A percentile compares a stretch with the other conserved stretches of the same genome.
These are phyloP conservation scores for Gallinago solitaria DNA, from an alignment of 2,797 vertebrate species.

Conservation along the genomic window DNA sequence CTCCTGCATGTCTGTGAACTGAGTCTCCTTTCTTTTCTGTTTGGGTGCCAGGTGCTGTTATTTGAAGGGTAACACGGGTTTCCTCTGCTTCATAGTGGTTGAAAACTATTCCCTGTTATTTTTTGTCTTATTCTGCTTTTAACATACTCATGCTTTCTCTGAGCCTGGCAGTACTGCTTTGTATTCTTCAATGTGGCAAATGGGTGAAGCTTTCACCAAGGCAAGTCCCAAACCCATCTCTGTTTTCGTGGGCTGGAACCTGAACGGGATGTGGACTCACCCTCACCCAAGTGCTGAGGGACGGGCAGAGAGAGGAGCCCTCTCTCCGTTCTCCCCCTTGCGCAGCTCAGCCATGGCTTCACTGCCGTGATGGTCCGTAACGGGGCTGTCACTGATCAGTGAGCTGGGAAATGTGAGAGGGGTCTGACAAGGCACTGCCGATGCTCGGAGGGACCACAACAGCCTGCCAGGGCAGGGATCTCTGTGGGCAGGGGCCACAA, in stretches of 20 bases:
- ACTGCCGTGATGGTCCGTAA: background rate
- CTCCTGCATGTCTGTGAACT: background rate
- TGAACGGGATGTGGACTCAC: background rate
- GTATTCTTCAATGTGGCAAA: background rate
- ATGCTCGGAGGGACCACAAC: background rate
- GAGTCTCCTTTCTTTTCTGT: background rate
- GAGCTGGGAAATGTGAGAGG: slow-evolving; percentile 19
- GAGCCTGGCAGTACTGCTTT: background rate
- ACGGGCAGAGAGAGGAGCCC: background rate
- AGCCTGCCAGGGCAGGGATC: background rate
- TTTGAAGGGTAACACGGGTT: background rate
- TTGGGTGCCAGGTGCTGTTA: background rate
- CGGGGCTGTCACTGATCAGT: background rate
- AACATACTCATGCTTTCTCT: background rate
- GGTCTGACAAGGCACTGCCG: background rate
- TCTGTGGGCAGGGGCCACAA: background rate
- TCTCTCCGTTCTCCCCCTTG: fast-evolving
- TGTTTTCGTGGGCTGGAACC: background rate
- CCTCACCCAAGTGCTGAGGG: background rate
- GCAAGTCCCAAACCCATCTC: background rate
- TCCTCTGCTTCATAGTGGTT: background rate
- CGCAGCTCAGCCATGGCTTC: background rate
- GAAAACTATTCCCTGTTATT: background rate
- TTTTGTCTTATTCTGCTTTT: background rate
- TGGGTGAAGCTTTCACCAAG: background rate